Base-by-base conservation (phyloP, 1,140 invertebrate species). In the Acromyrmex heyeri region DNA sequence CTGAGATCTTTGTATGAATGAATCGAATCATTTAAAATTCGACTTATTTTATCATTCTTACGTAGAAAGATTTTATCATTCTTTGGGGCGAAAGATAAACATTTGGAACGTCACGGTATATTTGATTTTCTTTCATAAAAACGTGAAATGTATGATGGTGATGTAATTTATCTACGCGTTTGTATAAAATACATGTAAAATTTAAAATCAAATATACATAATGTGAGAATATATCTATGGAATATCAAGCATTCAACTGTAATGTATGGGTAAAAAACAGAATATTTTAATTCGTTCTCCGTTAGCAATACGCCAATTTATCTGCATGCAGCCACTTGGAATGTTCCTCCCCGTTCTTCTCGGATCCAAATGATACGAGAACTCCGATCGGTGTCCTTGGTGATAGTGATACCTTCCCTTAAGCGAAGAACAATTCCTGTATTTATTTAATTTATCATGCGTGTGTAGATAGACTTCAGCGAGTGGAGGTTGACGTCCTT, bases 361-460 rank as follows among this genome's bases (percentile, higher is more conserved):
- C 48, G 50, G n/a, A 44, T 81, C n/a, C 34, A 24, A 12, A 70
- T 44, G 38, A 10, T 48, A n/a, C 24, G 67, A 48, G 34, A 81
- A 53, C 50, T 83, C 38, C 38, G 44, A 83, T 83, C 14, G 69
- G 69, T 83, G 79, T 83, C 24, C 55, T 61, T 62, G 38, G 57
- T 61, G 79, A 83, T 83, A 34, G 38, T 76, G 67, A 86, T 79
- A 55, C 50, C 69, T 88, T 55, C 38, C 12, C n/a, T 76, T 50
- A 81, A 44, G 59, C 61, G 82, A 70, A 61, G 34, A 88, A 76
- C 38, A 87, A 76, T 77, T 69, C 30, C 59, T 64, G 87, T 88
- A 90, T 90, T 90, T 90, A 90, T 90, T 87, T 87, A 83, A 85
- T 87, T 91, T 86, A 90, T 83, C 82, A 62, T 82, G 53, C 76